These are phyloP conservation scores for Antitype chi DNA, from an alignment of 2,888 invertebrate species.

Conservation along the genomic window DNA sequence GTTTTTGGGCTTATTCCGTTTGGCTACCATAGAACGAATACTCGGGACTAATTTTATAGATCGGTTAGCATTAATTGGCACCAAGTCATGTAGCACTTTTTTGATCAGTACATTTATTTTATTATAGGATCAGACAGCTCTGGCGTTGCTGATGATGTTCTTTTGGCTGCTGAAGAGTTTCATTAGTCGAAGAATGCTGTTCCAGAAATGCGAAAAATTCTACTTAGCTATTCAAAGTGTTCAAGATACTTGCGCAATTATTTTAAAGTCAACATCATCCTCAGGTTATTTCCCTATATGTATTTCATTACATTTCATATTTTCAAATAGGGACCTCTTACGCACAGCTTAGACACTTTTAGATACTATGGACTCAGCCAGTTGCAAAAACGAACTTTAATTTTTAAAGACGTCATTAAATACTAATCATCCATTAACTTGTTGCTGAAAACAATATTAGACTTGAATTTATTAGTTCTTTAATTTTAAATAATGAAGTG, in stretches of 20 bases:
- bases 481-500: too few relatives aligned
- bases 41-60: too few relatives aligned
- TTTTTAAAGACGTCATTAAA: too few relatives aligned
- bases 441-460: too few relatives aligned
- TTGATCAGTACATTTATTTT: neutral
- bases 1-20: too few relatives aligned
- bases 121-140: neutral
- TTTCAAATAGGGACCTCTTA: neutral
- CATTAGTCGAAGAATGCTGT: neutral
- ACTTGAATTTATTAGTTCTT: too few relatives aligned
- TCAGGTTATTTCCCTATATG: constrained; percentile 28
- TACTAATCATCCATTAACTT: too few relatives aligned
- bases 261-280: constrained; percentile 3
- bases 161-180: constrained; percentile 27
- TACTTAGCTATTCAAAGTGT: constrained; percentile 28
- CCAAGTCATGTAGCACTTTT: neutral
- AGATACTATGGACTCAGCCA: neutral
- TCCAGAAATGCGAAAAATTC: constrained; percentile 33
- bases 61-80: neutral
- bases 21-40: too few relatives aligned
- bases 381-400: too few relatives aligned
- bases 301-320: neutral
- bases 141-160: neutral
- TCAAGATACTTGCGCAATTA: constrained; percentile 26
- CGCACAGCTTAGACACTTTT: neutral